Percentiles rank a stretch among this genome's conserved stretches.
Conservation (phyloP, 2,888 invertebrate species). For the Dicyrtomina minuta region DNA sequence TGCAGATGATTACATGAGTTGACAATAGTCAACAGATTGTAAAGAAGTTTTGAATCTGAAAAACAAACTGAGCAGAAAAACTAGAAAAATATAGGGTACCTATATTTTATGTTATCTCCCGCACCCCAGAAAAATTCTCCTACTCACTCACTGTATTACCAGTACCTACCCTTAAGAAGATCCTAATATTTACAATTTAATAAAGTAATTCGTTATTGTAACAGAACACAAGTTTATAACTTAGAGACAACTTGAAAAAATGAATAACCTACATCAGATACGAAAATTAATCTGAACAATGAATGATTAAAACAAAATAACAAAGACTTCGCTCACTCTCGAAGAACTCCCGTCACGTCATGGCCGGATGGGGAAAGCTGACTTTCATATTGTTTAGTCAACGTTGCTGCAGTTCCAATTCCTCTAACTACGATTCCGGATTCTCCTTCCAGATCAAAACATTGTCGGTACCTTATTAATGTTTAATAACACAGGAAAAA, state of each 20-base stretch:
- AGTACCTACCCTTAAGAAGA: no score
- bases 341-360: conserved; percentile 15
- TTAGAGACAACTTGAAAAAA: background rate
- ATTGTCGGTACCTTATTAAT: conserved; percentile 73
- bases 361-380: conserved; percentile 47
- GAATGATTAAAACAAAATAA: background rate
- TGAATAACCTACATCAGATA: background rate
- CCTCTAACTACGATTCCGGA: conserved; percentile 95
- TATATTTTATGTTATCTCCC: no score
- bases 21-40: no score
- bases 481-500: conserved; percentile 6
- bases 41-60: no score
- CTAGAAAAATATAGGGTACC: no score
- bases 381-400: conserved; percentile 61
- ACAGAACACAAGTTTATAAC: background rate
- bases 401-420: conserved; percentile 82
- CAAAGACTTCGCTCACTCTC: conserved; percentile 48
- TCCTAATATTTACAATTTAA: background rate
- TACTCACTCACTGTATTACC: no score
- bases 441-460: conserved; percentile 95
- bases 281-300: background rate
- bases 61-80: no score
- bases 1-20: no score
- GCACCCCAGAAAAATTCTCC: no score
- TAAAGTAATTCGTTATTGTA: background rate